Conservation (phyloP, 1,140 invertebrate genomes). For the Scaptomyza graminum region DNA sequence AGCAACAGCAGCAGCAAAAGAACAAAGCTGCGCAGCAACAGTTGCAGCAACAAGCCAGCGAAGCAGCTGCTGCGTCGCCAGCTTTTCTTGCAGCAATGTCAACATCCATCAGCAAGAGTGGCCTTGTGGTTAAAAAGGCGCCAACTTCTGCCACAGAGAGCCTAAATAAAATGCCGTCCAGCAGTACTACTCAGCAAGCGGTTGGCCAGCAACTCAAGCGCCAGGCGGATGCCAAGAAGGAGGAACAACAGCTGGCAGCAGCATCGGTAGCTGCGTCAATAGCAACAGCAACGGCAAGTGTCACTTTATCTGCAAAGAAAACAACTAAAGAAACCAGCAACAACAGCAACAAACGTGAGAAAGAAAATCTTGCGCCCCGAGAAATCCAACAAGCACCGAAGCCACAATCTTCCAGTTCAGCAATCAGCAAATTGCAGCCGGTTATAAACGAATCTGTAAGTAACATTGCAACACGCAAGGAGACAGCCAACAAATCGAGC, state of each 20-base stretch:
- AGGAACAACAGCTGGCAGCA: constrained; percentile 38
- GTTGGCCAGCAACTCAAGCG: constrained; percentile 42
- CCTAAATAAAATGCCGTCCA: constrained; percentile 23
- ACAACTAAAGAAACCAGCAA: constrained; percentile 44
- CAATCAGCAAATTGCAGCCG: constrained; percentile 38
- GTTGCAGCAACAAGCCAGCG: constrained; percentile 20
- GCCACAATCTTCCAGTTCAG: constrained; percentile 36
- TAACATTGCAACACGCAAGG: constrained; percentile 46
- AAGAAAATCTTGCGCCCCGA: constrained; percentile 83
- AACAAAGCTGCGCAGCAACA: constrained; percentile 49
- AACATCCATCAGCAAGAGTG: constrained; percentile 38
- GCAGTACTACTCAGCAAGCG: constrained; percentile 22
- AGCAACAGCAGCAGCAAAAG: constrained; percentile 80
- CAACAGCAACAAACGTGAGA: constrained; percentile 76
- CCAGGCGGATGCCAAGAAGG: constrained; percentile 56
- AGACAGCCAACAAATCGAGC: constrained; percentile 19
- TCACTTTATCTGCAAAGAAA: constrained; percentile 14
- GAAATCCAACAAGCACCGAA: constrained; percentile 47
- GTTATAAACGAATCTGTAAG: constrained; percentile 51
- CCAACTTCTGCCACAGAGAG: constrained; percentile 22
- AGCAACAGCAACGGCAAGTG: constrained; percentile 9
- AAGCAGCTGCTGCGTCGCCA: constrained; percentile 18
- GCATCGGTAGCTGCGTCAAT: constrained; percentile 29
- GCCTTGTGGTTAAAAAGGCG: constrained; percentile 39
- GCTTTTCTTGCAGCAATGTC: constrained; percentile 1